phyloP scores from a whole-genome alignment of 2,888 invertebrate genomes.

The Eubasilissa splendida region DNA sequence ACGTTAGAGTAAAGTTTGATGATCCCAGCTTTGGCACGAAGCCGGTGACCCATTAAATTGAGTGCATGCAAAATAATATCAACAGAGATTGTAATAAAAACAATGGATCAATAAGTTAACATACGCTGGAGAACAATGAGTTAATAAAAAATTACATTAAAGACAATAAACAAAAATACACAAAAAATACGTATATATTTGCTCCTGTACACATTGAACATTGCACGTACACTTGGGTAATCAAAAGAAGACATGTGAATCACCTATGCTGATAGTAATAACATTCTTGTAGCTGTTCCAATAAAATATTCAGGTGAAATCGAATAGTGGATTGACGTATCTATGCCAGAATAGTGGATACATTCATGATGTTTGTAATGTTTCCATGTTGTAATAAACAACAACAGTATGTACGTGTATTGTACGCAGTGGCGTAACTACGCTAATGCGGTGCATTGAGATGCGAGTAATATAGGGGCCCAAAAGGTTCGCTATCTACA shows the following conservation, averaged over 20 bases:
- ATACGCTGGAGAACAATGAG: not conserved
- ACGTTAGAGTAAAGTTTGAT: not conserved
- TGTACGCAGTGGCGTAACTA: too few species aligned
- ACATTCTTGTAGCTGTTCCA: not conserved
- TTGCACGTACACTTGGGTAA: conserved; percentile 4
- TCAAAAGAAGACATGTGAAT: not conserved
- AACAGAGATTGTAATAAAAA: not conserved
- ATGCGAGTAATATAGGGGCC: too few species aligned
- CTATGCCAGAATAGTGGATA: too few species aligned
- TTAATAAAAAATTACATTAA: not conserved
- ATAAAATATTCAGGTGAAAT: not conserved
- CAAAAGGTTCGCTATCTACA: too few species aligned
- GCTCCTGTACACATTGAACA: not conserved
- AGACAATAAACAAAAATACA: not conserved
- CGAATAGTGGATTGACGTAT: too few species aligned
- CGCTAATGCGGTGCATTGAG: too few species aligned
- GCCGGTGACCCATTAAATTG: not conserved
- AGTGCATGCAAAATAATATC: not conserved
- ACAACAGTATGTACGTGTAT: too few species aligned
- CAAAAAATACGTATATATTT: not conserved
- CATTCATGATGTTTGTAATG: too few species aligned
- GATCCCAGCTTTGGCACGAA: not conserved
- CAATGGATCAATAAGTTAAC: not conserved
- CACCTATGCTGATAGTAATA: not conserved
- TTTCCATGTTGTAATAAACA: too few species aligned